These are phyloP conservation scores for Melanotaenia trifasciata DNA, from an alignment of 2,797 vertebrate species.

Conservation along the genomic window DNA sequence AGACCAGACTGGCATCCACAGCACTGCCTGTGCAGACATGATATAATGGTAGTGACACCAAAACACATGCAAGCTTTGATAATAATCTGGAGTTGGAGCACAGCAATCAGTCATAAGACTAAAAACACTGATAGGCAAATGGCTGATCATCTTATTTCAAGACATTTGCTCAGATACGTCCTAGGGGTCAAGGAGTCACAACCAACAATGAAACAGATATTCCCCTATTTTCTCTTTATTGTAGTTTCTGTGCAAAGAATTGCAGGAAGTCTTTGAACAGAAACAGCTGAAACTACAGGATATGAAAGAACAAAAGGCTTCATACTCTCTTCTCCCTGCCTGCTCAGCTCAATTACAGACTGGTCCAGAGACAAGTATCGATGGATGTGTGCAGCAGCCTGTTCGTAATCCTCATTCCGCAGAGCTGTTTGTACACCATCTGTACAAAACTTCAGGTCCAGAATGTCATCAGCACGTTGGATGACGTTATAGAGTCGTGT, in stretches of 20 bases:
- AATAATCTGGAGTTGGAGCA: background rate
- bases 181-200: background rate
- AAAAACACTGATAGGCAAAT: background rate
- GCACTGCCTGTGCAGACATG: constrained; percentile 84
- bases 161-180: background rate
- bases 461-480: constrained; percentile 96
- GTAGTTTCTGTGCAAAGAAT: background rate
- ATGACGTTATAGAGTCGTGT: constrained; percentile 98
- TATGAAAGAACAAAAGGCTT: constrained; percentile 10
- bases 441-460: constrained; percentile 98
- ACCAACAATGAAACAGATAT: background rate
- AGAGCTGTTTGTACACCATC: constrained; percentile 96
- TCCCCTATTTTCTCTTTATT: background rate
- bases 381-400: constrained; percentile 97
- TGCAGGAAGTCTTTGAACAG: background rate
- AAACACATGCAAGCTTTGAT: background rate
- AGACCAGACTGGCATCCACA: constrained; percentile 93
- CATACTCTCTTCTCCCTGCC: constrained; percentile 95
- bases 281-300: background rate
- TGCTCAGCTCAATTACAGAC: constrained; percentile 97
- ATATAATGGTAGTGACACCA: background rate
- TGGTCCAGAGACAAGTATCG: constrained; percentile 96
- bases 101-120: background rate
- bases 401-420: constrained; percentile 93
- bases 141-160: constrained; percentile 1